Conservation (phyloP, 2,797 vertebrate species). For the Gymnothorax javanicus region DNA sequence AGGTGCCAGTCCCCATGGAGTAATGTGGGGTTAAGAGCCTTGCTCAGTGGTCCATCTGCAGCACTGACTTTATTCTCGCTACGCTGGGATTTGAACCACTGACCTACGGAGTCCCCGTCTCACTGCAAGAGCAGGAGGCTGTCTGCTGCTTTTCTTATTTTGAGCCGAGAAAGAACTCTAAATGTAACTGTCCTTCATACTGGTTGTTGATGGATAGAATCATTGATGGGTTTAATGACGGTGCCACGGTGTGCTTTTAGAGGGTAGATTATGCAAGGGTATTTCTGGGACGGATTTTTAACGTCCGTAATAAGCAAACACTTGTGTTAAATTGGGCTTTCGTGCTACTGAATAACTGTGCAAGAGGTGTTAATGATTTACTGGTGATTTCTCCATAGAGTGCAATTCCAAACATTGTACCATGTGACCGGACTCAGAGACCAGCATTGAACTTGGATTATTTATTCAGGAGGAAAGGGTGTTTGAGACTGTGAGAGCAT, state of each 20-base stretch:
- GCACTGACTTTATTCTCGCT: too few species aligned
- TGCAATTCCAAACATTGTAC: neutral
- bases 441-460: constrained; percentile 49
- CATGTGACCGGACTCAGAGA: constrained; percentile 17
- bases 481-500: constrained; percentile 63
- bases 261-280: constrained; percentile 56
- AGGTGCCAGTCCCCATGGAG: too few species aligned
- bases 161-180: neutral
- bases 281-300: constrained; percentile 30
- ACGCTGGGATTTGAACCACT: too few species aligned
- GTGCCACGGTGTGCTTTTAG: constrained; percentile 36
- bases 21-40: too few species aligned
- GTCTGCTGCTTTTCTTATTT: neutral
- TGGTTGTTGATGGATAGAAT: constrained; percentile 52
- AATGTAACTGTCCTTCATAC: constrained; percentile 40
- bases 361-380: constrained; percentile 3
- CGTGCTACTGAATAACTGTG: neutral
- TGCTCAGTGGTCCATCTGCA: too few species aligned
- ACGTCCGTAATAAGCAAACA: neutral
- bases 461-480: constrained; percentile 65
- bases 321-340: neutral
- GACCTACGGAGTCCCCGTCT: too few species aligned
- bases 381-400: neutral
- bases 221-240: constrained; percentile 40
- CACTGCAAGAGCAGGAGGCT: too few species aligned